Percentiles rank a stretch among this genome's conserved stretches.
These are phyloP conservation scores for Cossypha niveicapilla DNA, from an alignment of 2,797 vertebrate genomes.

Conservation along the genomic window DNA sequence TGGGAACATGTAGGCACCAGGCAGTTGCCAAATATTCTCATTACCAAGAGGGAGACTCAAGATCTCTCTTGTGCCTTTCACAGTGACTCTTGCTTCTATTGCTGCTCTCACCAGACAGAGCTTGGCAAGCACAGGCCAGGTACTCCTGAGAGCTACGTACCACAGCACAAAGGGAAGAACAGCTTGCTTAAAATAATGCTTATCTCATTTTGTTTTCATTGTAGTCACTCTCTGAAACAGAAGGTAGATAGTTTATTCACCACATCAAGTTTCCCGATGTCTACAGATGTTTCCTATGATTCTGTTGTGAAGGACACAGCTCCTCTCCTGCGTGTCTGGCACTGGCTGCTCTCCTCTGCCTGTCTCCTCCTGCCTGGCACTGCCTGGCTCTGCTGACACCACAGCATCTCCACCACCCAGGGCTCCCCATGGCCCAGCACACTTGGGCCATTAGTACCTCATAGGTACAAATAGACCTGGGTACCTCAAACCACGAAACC, in stretches of 20 bases:
- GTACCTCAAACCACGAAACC: neutral
- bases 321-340: neutral
- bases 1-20: neutral
- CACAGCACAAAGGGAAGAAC: neutral
- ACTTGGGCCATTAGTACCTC: neutral
- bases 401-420: neutral
- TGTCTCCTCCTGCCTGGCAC: neutral
- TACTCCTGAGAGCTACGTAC: neutral
- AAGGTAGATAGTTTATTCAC: slow-evolving; percentile 38
- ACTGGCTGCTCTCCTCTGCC: neutral
- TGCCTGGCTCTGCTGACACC: neutral
- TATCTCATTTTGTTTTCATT: slow-evolving; percentile 35
- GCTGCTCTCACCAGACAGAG: neutral
- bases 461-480: neutral
- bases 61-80: neutral
- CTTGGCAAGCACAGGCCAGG: neutral
- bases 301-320: neutral
- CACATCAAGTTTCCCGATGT: slow-evolving; percentile 15
- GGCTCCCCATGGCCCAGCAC: neutral
- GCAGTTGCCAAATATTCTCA: neutral
- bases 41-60: neutral
- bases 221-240: slow-evolving; percentile 20
- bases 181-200: neutral
- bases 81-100: neutral
- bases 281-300: slow-evolving; percentile 59